These are phyloP conservation scores for Tachina lurida DNA, from an alignment of 2,888 invertebrate species.

Conservation along the genomic window DNA sequence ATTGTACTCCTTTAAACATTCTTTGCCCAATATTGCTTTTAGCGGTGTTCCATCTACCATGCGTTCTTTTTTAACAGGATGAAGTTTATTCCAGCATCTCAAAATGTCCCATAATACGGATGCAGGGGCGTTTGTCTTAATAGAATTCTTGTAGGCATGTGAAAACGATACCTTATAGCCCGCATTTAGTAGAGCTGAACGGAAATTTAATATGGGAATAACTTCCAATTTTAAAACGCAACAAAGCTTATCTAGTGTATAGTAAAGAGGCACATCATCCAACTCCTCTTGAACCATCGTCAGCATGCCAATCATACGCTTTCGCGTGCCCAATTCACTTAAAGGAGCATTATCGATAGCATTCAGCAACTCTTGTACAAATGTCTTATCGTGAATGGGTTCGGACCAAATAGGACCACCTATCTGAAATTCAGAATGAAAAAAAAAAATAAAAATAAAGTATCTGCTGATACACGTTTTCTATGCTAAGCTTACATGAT, in stretches of 20 bases:
- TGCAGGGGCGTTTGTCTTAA: slow-evolving; percentile 96
- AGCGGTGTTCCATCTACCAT: slow-evolving; percentile 82
- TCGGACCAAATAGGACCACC: slow-evolving; percentile 98
- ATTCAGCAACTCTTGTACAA: slow-evolving; percentile 88
- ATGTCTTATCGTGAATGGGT: slow-evolving; percentile 90
- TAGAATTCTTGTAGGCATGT: slow-evolving; percentile 92
- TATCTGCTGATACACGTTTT: background rate
- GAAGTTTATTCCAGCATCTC: slow-evolving; percentile 89
- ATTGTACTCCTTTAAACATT: slow-evolving; percentile 83
- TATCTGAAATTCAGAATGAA: slow-evolving; percentile 84
- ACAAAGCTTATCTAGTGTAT: slow-evolving; percentile 90
- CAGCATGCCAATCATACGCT: slow-evolving; percentile 91
- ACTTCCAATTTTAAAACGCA: slow-evolving; percentile 88
- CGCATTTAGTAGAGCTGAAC: slow-evolving; percentile 94
- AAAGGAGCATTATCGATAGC: slow-evolving; percentile 83
- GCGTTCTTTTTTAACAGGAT: slow-evolving; percentile 87
- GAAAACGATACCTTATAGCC: slow-evolving; percentile 96
- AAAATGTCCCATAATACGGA: slow-evolving; percentile 96
- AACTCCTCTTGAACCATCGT: slow-evolving; percentile 93
- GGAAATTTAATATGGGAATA: slow-evolving; percentile 87
- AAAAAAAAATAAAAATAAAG: background rate
- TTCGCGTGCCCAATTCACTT: slow-evolving; percentile 86
- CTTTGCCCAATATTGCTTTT: slow-evolving; percentile 84
- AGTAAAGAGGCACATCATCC: slow-evolving; percentile 92
- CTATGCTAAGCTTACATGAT: slow-evolving; percentile 86